Conservation (phyloP, 2,888 invertebrate species). For the Drosophila helvetica region DNA sequence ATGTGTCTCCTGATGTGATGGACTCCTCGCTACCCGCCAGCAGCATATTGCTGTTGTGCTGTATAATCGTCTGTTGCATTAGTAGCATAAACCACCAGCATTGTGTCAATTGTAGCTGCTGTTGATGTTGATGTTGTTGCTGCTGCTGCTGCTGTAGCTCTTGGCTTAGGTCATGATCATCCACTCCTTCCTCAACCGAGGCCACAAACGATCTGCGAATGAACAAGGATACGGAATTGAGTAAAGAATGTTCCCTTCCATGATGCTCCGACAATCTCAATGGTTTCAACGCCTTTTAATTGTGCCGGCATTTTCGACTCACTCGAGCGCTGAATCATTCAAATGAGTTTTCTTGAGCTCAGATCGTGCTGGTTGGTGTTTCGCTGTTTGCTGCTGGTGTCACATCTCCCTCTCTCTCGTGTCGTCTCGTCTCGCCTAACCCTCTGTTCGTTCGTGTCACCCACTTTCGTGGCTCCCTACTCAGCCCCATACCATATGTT, state of each 20-base stretch:
- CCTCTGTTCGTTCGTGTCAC: constrained; percentile 1
- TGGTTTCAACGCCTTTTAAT: constrained; percentile 40
- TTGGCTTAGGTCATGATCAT: constrained; percentile 46
- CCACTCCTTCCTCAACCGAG: constrained; percentile 57
- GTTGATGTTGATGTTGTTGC: constrained; percentile 41
- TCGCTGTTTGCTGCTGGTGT: constrained; percentile 37
- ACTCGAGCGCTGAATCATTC: constrained; percentile 79
- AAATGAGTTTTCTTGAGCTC: constrained; percentile 50
- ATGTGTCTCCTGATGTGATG: constrained; percentile 39
- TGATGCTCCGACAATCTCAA: constrained; percentile 15
- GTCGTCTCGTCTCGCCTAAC: constrained; percentile 47
- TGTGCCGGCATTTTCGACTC: constrained; percentile 72
- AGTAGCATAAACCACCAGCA: constrained; percentile 82
- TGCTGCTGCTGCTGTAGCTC: constrained; percentile 64
- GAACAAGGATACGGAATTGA: constrained; percentile 5
- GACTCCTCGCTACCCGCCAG: constrained; percentile 21
- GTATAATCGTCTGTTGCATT: constrained; percentile 81
- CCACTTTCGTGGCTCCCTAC: constrained; percentile 58
- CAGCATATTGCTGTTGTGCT: constrained; percentile 53
- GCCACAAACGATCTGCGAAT: constrained; percentile 78
- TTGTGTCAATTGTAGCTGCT: constrained; percentile 77
- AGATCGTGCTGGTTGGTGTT: constrained; percentile 44
- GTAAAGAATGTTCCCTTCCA: constrained; percentile 11
- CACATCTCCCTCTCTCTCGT: constrained; percentile 17
- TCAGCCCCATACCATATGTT: constrained; percentile 85